Base-by-base conservation (phyloP, 2,113 vertebrate genomes). In the Callaeas wilsoni region DNA sequence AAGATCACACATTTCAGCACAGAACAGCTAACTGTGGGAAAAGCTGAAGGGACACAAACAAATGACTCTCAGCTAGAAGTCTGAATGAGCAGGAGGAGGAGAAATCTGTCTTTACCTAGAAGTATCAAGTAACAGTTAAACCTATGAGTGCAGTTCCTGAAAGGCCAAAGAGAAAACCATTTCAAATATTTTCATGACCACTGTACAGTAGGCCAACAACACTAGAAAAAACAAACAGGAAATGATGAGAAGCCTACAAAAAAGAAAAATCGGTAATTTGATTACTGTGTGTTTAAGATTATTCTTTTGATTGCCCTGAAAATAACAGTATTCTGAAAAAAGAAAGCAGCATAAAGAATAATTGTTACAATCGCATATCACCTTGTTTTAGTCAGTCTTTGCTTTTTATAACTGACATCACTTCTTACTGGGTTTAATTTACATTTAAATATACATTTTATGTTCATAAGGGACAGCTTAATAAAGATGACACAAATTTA, bases 11-110 rank as follows among this genome's bases (percentile, higher is more conserved):
- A 77, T 32, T 49, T 64, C 50, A 42, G 39, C 39, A 90, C 3
- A 70, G 30, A 91, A 67, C 10, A 81, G 26, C 44, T 26, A 79
- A 70, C 85, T 91, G 46, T 93, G 93, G 90, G 96, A 95, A 97
- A 96, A 94, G 49, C 56, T 32, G 39, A 74, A 56, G 12, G 12
- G 39, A 69, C 27, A 86, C 91, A 94, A 78, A 77, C 13, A 93
- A 65, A 59, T 55, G 13, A 88, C 87, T 86, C 65, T 70, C 64
- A 76, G 44, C 26, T 69, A 71, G 30, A 46, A 44, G 50, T 44
- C 53, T 49, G 60, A 90, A 91, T 79, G 62, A 53, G 30, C 33
- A 73, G 41, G 41, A 88, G 79, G 65, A 96, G 63, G 70, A 95
- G 73, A 93, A 87, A 92, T 84, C 89, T 76, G 22, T 89, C 93